Evolutionary conservation across 2,113 vertebrate genomes (phyloP).

Genomic region (Toxostoma redivivum): DNA sequence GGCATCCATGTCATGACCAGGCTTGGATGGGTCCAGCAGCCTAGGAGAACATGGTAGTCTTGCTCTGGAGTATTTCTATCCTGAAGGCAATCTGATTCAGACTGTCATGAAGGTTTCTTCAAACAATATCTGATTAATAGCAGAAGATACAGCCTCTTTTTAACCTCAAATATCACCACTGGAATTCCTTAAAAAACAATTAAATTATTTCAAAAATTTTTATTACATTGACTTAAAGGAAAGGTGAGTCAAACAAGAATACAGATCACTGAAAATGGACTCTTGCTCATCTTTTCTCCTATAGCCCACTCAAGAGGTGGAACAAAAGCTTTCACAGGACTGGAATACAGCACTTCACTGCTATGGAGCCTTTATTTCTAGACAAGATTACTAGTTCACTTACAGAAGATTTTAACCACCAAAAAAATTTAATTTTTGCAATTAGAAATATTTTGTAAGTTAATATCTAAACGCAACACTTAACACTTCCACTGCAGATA

Average conservation of each 20-base stretch:
- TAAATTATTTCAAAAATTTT: neutral
- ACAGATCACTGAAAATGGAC: neutral
- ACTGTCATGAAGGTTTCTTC: neutral
- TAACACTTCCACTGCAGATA: neutral
- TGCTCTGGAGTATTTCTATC: neutral
- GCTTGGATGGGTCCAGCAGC: neutral
- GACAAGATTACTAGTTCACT: neutral
- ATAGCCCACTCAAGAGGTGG: neutral
- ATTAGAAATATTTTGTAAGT: neutral
- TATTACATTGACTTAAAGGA: neutral
- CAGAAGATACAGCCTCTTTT: neutral
- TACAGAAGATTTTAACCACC: neutral
- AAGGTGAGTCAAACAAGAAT: neutral
- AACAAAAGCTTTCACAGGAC: neutral
- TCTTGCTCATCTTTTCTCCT: neutral
- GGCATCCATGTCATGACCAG: neutral
- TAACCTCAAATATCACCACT: neutral
- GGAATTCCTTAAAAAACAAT: neutral
- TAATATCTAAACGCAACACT: neutral
- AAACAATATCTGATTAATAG: neutral
- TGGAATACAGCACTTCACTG: neutral
- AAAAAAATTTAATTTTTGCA: neutral
- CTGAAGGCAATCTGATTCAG: neutral
- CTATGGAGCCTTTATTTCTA: neutral
- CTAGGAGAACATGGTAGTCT: rapidly evolving